Conservation (phyloP, 1,140 invertebrate species). For the Yoshiicerus persimilis region DNA sequence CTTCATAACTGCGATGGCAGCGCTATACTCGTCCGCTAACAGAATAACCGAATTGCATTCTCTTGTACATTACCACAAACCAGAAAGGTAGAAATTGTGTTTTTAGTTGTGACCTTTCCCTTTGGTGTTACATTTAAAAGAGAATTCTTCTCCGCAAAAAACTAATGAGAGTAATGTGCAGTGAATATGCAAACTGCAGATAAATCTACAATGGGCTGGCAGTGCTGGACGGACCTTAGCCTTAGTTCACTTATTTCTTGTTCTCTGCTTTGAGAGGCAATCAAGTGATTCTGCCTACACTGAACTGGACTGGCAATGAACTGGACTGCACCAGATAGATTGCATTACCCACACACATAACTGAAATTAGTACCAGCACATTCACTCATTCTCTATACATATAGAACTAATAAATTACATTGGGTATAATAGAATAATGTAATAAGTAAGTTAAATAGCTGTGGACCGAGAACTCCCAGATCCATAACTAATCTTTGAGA, state of each 20-base stretch:
- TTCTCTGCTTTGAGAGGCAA: not conserved
- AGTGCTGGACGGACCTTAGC: not conserved
- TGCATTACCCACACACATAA: not conserved
- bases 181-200: not conserved
- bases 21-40: too few relatives aligned
- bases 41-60: too few relatives aligned
- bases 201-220: too few relatives aligned
- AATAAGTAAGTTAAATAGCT: not conserved
- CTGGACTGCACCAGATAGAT: not conserved
- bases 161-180: too few relatives aligned
- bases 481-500: slow-evolving; percentile 29
- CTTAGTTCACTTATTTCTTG: not conserved
- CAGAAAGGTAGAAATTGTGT: too few relatives aligned
- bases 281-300: not conserved
- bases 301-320: not conserved
- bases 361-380: not conserved
- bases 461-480: slow-evolving; percentile 9
- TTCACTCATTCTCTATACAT: not conserved
- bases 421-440: not conserved
- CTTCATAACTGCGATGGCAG: too few relatives aligned
- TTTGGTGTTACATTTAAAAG: too few relatives aligned
- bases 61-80: too few relatives aligned
- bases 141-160: too few relatives aligned
- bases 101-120: too few relatives aligned
- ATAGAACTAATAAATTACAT: not conserved